Conservation (phyloP, 2,113 vertebrate species). For the Panurus biarmicus region DNA sequence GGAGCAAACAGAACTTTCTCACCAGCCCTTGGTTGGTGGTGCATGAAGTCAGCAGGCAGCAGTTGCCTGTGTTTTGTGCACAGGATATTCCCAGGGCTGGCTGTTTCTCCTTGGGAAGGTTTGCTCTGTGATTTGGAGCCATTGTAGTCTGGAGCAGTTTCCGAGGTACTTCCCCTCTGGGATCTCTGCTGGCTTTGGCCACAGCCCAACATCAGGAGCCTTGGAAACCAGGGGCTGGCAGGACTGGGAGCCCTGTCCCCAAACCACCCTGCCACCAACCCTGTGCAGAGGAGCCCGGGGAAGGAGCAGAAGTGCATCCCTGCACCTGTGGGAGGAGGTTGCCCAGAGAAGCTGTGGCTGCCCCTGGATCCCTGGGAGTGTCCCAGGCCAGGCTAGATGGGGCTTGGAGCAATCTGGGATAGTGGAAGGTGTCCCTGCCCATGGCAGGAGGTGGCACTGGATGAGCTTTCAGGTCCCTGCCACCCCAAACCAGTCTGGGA, state of each 20-base stretch:
- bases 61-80: constrained; percentile 3
- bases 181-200: constrained; percentile 43
- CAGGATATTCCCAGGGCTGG: constrained; percentile 56
- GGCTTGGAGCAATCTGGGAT: background rate
- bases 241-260: background rate
- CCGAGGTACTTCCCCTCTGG: constrained; percentile 55
- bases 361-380: background rate
- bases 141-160: constrained; percentile 55
- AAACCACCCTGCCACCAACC: background rate
- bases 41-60: background rate
- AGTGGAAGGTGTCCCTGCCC: background rate
- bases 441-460: background rate
- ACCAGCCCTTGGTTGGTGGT: background rate
- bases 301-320: background rate
- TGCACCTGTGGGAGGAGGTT: background rate
- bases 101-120: background rate
- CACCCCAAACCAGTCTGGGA: background rate
- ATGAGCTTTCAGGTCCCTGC: background rate
- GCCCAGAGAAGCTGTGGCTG: background rate
- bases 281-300: background rate
- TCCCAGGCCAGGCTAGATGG: background rate
- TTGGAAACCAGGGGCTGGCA: background rate
- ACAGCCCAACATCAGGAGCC: accelerated
- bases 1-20: constrained; percentile 24
- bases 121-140: constrained; percentile 17